phyloP scores from a whole-genome alignment of 2,113 vertebrate species.

The Pampusana beccarii region DNA sequence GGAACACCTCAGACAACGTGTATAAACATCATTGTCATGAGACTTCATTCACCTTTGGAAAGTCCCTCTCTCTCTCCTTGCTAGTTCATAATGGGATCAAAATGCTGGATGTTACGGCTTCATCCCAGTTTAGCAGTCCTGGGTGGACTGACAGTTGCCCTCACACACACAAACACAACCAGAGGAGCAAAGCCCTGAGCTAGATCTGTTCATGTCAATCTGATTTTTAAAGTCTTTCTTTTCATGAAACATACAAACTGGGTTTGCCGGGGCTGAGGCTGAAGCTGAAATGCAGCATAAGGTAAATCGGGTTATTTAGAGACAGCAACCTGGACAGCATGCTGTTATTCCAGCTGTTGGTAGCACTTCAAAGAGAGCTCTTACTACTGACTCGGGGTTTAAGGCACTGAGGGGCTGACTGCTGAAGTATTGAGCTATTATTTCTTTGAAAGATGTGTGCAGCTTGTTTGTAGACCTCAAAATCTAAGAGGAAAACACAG shows the following conservation, averaged over 20 bases:
- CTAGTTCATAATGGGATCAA: background rate
- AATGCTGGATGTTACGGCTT: background rate
- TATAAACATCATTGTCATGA: background rate
- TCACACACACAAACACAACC: background rate
- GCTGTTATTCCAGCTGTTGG: slow-evolving; percentile 21
- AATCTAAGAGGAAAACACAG: background rate
- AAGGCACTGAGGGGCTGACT: background rate
- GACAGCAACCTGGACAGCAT: background rate
- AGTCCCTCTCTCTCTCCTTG: background rate
- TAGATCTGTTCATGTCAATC: background rate
- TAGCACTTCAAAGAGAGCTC: slow-evolving; percentile 7
- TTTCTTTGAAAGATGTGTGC: background rate
- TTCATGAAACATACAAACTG: background rate
- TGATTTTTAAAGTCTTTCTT: background rate
- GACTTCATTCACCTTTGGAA: background rate
- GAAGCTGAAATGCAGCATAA: background rate
- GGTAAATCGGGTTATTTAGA: background rate
- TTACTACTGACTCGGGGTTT: background rate
- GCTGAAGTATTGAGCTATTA: background rate
- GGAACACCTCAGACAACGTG: background rate
- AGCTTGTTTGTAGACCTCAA: background rate
- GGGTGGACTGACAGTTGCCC: background rate
- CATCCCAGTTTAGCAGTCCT: background rate
- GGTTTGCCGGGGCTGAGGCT: background rate
- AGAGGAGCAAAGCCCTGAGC: background rate